These are phyloP conservation scores for Drosophila cracens DNA, from an alignment of 2,888 invertebrate genomes.

Conservation along the genomic window DNA sequence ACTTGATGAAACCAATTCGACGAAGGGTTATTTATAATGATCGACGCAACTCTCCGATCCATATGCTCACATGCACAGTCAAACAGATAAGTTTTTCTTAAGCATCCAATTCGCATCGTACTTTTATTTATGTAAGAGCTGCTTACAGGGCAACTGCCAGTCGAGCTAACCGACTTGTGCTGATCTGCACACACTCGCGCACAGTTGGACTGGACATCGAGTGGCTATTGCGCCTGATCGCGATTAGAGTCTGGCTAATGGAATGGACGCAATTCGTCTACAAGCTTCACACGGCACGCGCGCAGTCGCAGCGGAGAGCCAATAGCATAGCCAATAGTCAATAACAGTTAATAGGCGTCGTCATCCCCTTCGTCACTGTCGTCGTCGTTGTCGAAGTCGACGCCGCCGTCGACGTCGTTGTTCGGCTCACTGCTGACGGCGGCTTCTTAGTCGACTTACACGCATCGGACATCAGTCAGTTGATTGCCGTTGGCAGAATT, in stretches of 20 bases:
- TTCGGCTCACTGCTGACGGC: background rate
- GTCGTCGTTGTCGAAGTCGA: constrained; percentile 21
- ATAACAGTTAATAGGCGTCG: constrained; percentile 7
- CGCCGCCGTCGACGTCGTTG: background rate
- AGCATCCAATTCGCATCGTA: background rate
- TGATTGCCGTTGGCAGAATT: constrained; percentile 74
- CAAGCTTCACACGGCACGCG: constrained; percentile 55
- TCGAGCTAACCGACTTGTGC: background rate
- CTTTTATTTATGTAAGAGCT: background rate
- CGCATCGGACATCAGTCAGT: constrained; percentile 71
- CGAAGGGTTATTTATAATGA: background rate
- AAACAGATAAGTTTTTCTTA: background rate
- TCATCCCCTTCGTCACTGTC: constrained; percentile 3
- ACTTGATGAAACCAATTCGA: background rate
- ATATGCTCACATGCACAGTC: background rate
- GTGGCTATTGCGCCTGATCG: constrained; percentile 2
- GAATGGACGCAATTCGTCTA: background rate
- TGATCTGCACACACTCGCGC: background rate
- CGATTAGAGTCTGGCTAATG: constrained; percentile 19
- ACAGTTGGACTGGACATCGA: background rate
- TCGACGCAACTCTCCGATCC: background rate
- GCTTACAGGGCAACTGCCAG: background rate
- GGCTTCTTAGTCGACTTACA: constrained; percentile 49
- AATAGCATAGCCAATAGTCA: constrained; percentile 22
- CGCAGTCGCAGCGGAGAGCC: constrained; percentile 50